phyloP scores from a whole-genome alignment of 1,140 invertebrate genomes.

The Orchesella cincta region DNA sequence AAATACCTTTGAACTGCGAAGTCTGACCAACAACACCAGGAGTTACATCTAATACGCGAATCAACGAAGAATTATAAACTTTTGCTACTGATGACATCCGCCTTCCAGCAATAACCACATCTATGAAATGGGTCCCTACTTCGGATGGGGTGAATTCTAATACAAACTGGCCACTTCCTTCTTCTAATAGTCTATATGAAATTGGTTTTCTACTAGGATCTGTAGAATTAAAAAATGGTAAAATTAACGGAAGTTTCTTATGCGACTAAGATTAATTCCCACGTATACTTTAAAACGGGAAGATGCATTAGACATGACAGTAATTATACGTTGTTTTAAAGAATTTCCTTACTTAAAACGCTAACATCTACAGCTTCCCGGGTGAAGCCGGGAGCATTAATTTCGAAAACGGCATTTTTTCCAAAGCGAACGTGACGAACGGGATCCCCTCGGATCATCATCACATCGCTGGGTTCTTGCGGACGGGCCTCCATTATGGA shows the following conservation, averaged over 20 bases:
- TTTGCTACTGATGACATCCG: conserved; percentile 85
- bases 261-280: background rate
- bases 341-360: conserved; percentile 57
- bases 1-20: conserved; percentile 84
- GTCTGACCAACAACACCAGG: conserved; percentile 86
- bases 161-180: conserved; percentile 75
- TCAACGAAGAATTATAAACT: conserved; percentile 88
- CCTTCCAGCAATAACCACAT: conserved; percentile 80
- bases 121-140: conserved; percentile 86
- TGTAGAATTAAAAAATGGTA: conserved; percentile 41
- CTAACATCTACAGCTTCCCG: conserved; percentile 64
- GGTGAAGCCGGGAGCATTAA: conserved; percentile 69
- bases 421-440: conserved; percentile 79
- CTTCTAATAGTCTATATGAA: conserved; percentile 69
- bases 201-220: conserved; percentile 72
- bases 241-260: background rate
- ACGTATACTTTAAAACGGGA: too few species aligned
- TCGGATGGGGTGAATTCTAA: conserved; percentile 88
- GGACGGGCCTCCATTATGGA: conserved; percentile 38
- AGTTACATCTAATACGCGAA: conserved; percentile 84
- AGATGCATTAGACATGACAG: too few species aligned
- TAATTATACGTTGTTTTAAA: background rate
- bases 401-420: conserved; percentile 80
- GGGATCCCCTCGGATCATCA: conserved; percentile 41
- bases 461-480: conserved; percentile 41